Evolutionary conservation across 2,888 invertebrate species (phyloP), one percentile per base, ranked within the genome.

Genomic region (Mimumesa dahlbomi): DNA sequence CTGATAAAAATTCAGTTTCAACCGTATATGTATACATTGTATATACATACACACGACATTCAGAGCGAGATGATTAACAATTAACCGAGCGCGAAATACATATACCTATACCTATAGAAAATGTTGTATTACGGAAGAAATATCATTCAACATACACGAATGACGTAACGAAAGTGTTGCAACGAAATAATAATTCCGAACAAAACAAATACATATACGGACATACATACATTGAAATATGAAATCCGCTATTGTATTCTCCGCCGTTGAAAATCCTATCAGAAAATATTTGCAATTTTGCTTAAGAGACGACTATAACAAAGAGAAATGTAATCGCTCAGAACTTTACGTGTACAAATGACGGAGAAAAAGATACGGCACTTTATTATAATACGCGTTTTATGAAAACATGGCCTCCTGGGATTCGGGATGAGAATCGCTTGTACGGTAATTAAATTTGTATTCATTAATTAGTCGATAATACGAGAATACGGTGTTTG

Each of bases 31-130:
- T 19, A 31, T 7, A 50, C 38, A 25, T 7, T 29, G n/a, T n/a
- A n/a, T n/a, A n/a, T n/a, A n/a, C n/a, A n/a, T n/a, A n/a, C n/a
- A n/a, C n/a, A n/a, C n/a, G n/a, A n/a, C n/a, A 29, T 36, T 21
- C 36, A 58, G 31, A 59, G 31, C 29, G 6, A 9, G 7, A 52
- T 34, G 52, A 38, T 59, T 59, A 59, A 52, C 31, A 25, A 2
- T 9, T 14, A 7, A 1, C 2, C 14, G 11, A 2, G 4, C 36
- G 45, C 6, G 16, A 25, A 42, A 45, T 38, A n/a, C n/a, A n/a
- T n/a, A n/a, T n/a, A n/a, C n/a, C n/a, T n/a, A n/a, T n/a, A n/a
- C n/a, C n/a, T n/a, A n/a, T n/a, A n/a, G n/a, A n/a, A n/a, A n/a
- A n/a, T n/a, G n/a, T n/a, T 58, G 29, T 42, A 11, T 11, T n/a